Conservation (phyloP, 2,113 vertebrate genomes). For the Psittacus erithacus region DNA sequence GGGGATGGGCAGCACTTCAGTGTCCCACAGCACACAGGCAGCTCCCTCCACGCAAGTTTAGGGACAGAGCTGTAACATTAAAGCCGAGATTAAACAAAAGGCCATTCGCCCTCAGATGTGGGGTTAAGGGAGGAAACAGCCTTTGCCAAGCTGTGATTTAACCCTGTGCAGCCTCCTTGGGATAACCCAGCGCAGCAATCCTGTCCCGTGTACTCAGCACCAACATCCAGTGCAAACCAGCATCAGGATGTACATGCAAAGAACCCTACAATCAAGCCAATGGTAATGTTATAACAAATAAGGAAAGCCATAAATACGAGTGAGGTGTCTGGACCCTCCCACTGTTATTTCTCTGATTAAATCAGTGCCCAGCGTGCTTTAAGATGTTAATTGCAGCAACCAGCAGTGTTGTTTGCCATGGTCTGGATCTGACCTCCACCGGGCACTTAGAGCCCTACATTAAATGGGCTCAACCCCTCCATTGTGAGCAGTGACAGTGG, state of each 20-base stretch:
- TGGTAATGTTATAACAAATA: neutral
- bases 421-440: neutral
- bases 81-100: neutral
- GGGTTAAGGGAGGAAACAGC: neutral
- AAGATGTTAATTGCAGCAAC: neutral
- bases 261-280: neutral
- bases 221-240: accelerated
- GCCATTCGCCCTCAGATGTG: accelerated
- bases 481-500: accelerated
- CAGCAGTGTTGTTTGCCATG: accelerated
- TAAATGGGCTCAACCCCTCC: neutral
- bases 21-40: neutral
- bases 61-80: neutral
- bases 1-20: neutral
- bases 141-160: accelerated
- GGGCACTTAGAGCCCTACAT: neutral
- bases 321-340: neutral
- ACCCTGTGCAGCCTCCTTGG: neutral
- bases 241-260: accelerated
- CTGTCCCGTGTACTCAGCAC: accelerated
- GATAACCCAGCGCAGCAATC: neutral
- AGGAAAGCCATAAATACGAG: neutral
- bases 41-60: neutral
- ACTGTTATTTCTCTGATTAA: neutral
- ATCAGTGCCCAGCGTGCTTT: accelerated